phyloP scores from a whole-genome alignment of 2,797 vertebrate genomes.

The Pantherophis vulpinus region DNA sequence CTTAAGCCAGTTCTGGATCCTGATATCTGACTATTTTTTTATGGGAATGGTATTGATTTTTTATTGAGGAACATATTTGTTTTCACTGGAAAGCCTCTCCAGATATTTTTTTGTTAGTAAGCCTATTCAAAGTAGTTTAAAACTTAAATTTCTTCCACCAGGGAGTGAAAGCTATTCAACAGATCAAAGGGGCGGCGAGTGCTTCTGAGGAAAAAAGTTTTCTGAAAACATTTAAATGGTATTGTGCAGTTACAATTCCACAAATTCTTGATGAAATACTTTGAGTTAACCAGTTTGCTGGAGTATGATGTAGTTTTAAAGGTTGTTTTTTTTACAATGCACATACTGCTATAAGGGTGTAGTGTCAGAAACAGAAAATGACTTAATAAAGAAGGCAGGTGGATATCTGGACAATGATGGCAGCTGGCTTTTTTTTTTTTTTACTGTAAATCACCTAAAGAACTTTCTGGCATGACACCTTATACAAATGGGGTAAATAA shows the following conservation, averaged over 20 bases:
- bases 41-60: not conserved
- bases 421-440: not conserved
- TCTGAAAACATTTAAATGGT: not conserved
- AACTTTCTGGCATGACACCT: not conserved
- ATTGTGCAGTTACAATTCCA: not conserved
- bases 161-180: not conserved
- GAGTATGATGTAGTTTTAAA: not conserved
- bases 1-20: not conserved
- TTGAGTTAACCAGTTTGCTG: not conserved
- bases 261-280: not conserved
- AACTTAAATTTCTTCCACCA: not conserved
- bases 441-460: not conserved
- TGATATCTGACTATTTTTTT: not conserved
- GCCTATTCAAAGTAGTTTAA: not conserved
- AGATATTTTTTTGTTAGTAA: not conserved
- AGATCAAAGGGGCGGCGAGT: not conserved
- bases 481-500: not conserved
- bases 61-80: not conserved
- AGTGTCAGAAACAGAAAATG: not conserved
- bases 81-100: not conserved
- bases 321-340: not conserved
- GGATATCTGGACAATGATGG: not conserved
- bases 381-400: not conserved
- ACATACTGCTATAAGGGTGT: not conserved
- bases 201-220: not conserved